Percentiles rank a stretch among this genome's conserved stretches.
Evolutionary conservation across 2,797 vertebrate genomes (phyloP).

Genomic region (Manis pentadactyla): DNA sequence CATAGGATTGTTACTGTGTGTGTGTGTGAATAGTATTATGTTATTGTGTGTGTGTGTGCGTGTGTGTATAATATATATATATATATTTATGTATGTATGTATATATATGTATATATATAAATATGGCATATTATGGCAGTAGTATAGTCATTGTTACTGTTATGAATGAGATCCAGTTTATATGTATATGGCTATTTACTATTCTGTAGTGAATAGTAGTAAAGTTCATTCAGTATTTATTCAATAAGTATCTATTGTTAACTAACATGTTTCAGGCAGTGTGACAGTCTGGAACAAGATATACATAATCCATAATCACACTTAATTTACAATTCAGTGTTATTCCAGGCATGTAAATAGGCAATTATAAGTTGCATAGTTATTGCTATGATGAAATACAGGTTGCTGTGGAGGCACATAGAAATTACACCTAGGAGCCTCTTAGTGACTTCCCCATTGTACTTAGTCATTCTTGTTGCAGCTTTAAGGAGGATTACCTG

Average conservation of each 20-base stretch:
- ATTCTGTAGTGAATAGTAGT: background rate
- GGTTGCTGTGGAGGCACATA: background rate
- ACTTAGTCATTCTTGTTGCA: background rate
- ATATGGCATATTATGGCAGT: no score
- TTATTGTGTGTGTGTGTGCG: no score
- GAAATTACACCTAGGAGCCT: background rate
- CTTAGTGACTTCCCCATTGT: background rate
- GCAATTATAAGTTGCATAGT: background rate
- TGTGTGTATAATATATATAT: no score
- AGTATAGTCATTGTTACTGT: no score
- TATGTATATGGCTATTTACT: background rate
- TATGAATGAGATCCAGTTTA: no score
- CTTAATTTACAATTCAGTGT: background rate
- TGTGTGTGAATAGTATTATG: no score
- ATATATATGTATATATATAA: no score
- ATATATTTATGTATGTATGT: no score
- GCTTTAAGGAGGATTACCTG: background rate
- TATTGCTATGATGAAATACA: background rate
- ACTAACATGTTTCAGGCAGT: background rate
- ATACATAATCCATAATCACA: background rate
- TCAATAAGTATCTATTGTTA: background rate
- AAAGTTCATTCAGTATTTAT: background rate
- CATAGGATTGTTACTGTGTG: background rate
- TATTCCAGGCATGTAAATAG: background rate
- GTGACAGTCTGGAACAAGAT: background rate